Evolutionary conservation across 1,140 invertebrate species (phyloP).

Genomic region (Probaryconus sp.): DNA sequence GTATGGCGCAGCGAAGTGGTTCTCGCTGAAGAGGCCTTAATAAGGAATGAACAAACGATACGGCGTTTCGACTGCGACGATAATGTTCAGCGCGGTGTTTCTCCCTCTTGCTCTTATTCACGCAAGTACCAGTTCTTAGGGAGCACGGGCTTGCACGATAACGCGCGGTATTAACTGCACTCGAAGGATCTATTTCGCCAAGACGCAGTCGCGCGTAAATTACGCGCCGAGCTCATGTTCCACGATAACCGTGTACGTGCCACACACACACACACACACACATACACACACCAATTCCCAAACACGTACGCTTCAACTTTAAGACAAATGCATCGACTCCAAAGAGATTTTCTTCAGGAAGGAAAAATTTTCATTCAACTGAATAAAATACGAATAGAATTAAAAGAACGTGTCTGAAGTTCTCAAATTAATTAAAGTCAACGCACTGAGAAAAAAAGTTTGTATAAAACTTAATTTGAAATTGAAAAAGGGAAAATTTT

Average conservation of each 20-base stretch:
- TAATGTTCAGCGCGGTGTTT: slow-evolving; percentile 44
- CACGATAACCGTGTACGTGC: slow-evolving; percentile 33
- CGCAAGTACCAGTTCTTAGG: slow-evolving; percentile 45
- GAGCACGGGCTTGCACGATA: slow-evolving; percentile 50
- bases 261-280: not conserved
- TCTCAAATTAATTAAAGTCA: no score
- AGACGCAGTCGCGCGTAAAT: slow-evolving; percentile 55
- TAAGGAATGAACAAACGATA: slow-evolving; percentile 55
- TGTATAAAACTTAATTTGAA: no score
- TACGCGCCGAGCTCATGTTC: slow-evolving; percentile 35
- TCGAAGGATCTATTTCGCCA: slow-evolving; percentile 55
- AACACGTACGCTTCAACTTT: no score
- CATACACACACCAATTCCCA: not conserved
- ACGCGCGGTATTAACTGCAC: slow-evolving; percentile 50
- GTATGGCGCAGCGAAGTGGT: slow-evolving; percentile 43
- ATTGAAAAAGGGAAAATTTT: no score
- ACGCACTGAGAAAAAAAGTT: no score
- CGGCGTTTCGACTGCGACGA: slow-evolving; percentile 37
- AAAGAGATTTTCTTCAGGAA: no score
- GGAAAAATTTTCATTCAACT: no score
- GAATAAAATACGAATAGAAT: no score
- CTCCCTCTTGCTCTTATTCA: slow-evolving; percentile 7
- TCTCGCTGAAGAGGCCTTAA: slow-evolving; percentile 48
- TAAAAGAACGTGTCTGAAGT: no score
- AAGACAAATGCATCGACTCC: no score